Evolutionary conservation across 92 coral and sea anemone genomes (phyloP), one percentile per base, ranked within the genome.

Genomic region (Nematostella vectensis): DNA sequence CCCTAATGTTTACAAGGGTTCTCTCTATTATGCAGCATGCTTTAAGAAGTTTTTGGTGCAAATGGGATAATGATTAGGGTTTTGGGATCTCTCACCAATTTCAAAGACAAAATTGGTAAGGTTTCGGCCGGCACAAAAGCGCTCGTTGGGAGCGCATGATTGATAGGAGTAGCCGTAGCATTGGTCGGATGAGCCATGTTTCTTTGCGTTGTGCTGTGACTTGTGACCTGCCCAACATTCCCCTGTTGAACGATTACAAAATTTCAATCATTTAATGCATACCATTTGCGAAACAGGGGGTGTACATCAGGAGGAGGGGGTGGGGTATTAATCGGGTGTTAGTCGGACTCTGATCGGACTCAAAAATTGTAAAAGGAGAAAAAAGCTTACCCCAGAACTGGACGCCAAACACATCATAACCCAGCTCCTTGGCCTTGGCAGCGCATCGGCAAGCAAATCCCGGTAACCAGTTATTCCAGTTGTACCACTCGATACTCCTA

Each of bases 361-460:
- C n/a, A n/a, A n/a, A n/a, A n/a, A n/a, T n/a, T n/a, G n/a, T n/a
- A n/a, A n/a, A 15, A 33, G 8, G 40, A 33, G 15, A 8, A 15
- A 27, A 3, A 27, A 0, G 20, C 69, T 47, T 63, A 77, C 88
- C 88, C 55, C 68, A 85, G 37, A 55, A 79, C 49, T 85, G 94
- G 0, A 70, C 48, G 18, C 94, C 96, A 69, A 81, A 57, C 11
- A 75, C 52, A 29, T 83, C 83, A 36, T 68, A 88, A 4, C 88
- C 96, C 39, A 55, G 49, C 17, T 58, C 71, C 56, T 55, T 68
- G 25, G 96, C 94, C 27, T 65, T 74, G 54, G 63, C 21, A n/a
- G 96, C 96, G 58, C 96, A 88, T 18, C 96, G 94, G 20, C 96
- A 88, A 21, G 85, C 65, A 30, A 88, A 88, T 0, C 65, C 88